A percentile compares a stretch with the other conserved stretches of the same genome.
Conservation (phyloP, 2,113 vertebrate species). For the Tor tambroides region DNA sequence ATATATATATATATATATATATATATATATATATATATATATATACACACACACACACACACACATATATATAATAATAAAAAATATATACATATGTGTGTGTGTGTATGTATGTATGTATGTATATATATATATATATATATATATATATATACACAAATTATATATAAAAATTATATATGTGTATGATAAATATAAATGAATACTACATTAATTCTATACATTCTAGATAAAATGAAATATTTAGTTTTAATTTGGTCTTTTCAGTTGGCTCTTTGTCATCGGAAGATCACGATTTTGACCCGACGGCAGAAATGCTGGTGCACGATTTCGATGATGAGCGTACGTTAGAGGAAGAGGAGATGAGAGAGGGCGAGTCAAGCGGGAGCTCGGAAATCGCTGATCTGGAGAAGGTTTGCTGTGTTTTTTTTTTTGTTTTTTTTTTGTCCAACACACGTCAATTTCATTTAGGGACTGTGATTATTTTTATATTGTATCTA, state of each 20-base stretch:
- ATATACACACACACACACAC: no score
- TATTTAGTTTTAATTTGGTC: constrained; percentile 4
- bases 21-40: no score
- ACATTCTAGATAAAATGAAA: no score
- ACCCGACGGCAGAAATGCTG: constrained; percentile 89
- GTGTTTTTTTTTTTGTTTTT: background rate
- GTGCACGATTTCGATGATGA: constrained; percentile 90
- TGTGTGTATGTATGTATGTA: no score
- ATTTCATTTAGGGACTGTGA: background rate
- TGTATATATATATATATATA: no score
- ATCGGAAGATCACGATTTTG: constrained; percentile 92
- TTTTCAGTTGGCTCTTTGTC: constrained; percentile 86
- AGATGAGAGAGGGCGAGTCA: constrained; percentile 85
- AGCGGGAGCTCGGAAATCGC: constrained; percentile 86
- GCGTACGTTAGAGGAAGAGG: constrained; percentile 87
- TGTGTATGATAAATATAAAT: background rate
- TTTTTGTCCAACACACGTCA: background rate
- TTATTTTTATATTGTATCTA: background rate
- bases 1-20: no score
- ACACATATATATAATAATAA: no score
- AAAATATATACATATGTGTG: no score
- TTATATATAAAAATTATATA: no score
- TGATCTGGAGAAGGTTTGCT: constrained; percentile 84
- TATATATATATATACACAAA: no score
- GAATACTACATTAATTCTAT: background rate